Base-by-base conservation (phyloP, 2,888 invertebrate species). In the Smittia aterrima region DNA sequence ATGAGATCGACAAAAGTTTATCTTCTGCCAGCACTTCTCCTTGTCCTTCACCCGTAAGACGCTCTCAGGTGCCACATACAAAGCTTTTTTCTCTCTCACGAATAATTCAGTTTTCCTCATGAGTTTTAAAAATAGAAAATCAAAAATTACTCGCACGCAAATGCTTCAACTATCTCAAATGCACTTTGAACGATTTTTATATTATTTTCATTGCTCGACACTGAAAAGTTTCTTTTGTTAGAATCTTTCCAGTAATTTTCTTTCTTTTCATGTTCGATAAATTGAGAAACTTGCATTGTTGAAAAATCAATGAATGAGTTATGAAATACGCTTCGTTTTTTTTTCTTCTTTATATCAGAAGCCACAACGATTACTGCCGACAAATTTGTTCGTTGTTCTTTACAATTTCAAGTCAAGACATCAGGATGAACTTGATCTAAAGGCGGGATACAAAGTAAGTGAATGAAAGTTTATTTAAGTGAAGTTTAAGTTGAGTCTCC, bases 401-500 rank as follows among this genome's bases (percentile, higher is more conserved):
- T 97, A 96, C 86, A 95, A 96, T 85, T 97, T 97, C 83, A 93
- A 95, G 80, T 93, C 95, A 0, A 88, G 96, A 75, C 96, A 96
- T 83, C 91, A 92, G 74, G 97, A 96, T 81, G 97, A 97, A 81
- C 84, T 97, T 78, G 96, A 97, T 81, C 86, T 98, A 40, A 96
- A 95, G 85, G 94, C 95, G 22, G 95, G 95, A 1, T 93, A 93
- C 84, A 88, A 88, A 80, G 83, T 83, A 77, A 79, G 79, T 20
- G 72, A 18, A 66, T 40, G 2, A 53, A 54, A 24, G 32, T 32
- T 64, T n/a, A 27, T 4, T 4, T 27, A n/a, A 27, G 20, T 11
- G 6, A 27, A n/a, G 20, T 3, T 20, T 64, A 27, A 40, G 3
- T 22, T 40, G 27, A 40, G 24, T 32, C 24, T 20, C 58, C 24